Evolutionary conservation across 2,797 vertebrate genomes (phyloP).

Genomic region (Percopsis omiscomaycus): DNA sequence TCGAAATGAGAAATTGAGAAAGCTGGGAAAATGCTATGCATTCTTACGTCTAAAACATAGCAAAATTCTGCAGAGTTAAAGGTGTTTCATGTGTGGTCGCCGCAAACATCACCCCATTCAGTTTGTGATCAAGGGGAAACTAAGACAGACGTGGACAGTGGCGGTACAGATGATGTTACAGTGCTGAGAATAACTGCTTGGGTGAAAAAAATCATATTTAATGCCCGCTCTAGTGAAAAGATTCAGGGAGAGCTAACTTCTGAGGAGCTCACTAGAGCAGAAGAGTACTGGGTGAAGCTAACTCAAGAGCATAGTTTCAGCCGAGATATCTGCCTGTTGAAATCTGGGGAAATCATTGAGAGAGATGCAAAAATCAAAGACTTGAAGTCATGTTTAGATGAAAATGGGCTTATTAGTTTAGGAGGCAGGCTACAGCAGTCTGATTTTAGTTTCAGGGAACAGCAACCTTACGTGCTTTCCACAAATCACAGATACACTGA

Average conservation of each 20-base stretch:
- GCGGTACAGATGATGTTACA: background rate
- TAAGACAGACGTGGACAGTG: background rate
- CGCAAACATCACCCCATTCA: constrained; percentile 24
- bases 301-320: constrained; percentile 25
- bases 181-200: constrained; percentile 13
- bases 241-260: constrained; percentile 17
- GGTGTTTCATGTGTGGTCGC: constrained; percentile 13
- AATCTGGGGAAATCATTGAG: background rate
- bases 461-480: constrained; percentile 29
- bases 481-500: constrained; percentile 22
- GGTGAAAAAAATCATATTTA: constrained; percentile 17
- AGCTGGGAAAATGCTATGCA: constrained; percentile 21
- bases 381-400: constrained; percentile 26
- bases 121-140: constrained; percentile 20
- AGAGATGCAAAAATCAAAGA: constrained; percentile 17
- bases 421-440: constrained; percentile 30
- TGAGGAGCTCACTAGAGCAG: constrained; percentile 21
- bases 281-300: constrained; percentile 18
- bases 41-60: constrained; percentile 27
- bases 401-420: constrained; percentile 25
- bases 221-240: constrained; percentile 1
- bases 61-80: constrained; percentile 25
- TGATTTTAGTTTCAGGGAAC: constrained; percentile 25
- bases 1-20: constrained; percentile 21
- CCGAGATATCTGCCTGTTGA: constrained; percentile 19